Conservation (phyloP, 2,797 vertebrate species). For the Meriones psammophilus region DNA sequence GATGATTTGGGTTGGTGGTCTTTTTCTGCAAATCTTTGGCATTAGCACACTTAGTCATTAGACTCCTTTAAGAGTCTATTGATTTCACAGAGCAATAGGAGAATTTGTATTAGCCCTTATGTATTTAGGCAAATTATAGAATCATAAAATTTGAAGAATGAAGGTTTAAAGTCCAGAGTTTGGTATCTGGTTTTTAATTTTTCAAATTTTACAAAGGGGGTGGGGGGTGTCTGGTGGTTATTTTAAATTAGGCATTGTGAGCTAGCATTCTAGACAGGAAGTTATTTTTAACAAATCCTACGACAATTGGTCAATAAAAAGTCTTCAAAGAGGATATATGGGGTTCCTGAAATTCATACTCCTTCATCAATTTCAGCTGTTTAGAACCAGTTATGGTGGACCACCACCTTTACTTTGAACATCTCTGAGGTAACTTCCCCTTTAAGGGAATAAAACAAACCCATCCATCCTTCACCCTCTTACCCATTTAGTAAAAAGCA, state of each 20-base stretch:
- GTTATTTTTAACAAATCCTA: slow-evolving; percentile 21
- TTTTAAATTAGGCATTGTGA: slow-evolving; percentile 27
- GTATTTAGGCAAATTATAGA: slow-evolving; percentile 16
- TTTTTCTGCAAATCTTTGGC: background rate
- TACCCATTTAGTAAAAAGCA: background rate
- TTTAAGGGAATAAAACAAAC: background rate
- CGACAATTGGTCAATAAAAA: background rate
- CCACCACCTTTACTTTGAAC: background rate
- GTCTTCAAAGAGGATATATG: background rate
- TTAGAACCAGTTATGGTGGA: slow-evolving; percentile 32
- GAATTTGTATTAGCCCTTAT: background rate
- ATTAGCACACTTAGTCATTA: background rate
- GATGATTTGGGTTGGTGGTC: background rate
- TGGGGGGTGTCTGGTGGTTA: background rate
- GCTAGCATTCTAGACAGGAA: background rate
- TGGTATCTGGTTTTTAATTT: background rate
- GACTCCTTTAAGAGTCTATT: background rate
- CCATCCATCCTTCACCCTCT: background rate
- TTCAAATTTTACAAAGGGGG: background rate
- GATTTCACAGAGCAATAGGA: slow-evolving; percentile 10
- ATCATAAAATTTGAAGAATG: slow-evolving; percentile 40
- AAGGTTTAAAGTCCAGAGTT: slow-evolving; percentile 22
- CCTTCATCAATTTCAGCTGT: background rate
- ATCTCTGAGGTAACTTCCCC: slow-evolving; percentile 31
- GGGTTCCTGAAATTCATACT: background rate